These are phyloP conservation scores for Haliaeetus leucogaster DNA, from an alignment of 2,113 vertebrate species.

Conservation along the genomic window DNA sequence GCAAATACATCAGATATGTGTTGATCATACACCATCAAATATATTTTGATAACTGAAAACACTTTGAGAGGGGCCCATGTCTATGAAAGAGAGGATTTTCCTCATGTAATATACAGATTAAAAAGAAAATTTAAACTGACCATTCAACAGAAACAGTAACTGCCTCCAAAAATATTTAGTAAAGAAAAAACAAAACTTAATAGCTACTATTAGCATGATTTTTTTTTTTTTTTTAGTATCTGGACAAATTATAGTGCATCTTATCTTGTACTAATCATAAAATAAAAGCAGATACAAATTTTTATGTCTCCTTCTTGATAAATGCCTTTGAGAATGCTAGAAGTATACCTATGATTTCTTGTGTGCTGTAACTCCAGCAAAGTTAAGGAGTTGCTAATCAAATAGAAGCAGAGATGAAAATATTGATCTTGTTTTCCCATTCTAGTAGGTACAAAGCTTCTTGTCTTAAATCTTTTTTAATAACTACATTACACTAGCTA, in stretches of 20 bases:
- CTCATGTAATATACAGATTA: background rate
- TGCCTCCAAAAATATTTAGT: background rate
- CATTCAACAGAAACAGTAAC: background rate
- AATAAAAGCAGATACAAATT: background rate
- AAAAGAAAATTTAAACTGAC: background rate
- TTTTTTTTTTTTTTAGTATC: background rate
- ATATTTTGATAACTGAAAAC: slow-evolving; percentile 2
- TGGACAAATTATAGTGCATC: background rate
- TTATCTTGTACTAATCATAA: background rate
- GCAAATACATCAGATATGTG: background rate
- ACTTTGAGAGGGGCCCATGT: background rate
- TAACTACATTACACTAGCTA: background rate
- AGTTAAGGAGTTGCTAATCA: background rate
- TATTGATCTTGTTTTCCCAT: background rate
- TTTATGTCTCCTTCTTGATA: background rate
- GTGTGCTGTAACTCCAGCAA: background rate
- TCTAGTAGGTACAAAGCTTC: background rate
- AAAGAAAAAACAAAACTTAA: background rate
- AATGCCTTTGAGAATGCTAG: background rate
- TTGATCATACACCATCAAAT: background rate
- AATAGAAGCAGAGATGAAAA: background rate
- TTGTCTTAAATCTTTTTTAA: background rate
- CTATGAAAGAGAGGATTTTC: background rate
- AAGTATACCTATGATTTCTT: background rate
- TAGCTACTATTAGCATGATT: background rate